phyloP scores from a whole-genome alignment of 2,888 invertebrate genomes.

The Cancer borealis region DNA sequence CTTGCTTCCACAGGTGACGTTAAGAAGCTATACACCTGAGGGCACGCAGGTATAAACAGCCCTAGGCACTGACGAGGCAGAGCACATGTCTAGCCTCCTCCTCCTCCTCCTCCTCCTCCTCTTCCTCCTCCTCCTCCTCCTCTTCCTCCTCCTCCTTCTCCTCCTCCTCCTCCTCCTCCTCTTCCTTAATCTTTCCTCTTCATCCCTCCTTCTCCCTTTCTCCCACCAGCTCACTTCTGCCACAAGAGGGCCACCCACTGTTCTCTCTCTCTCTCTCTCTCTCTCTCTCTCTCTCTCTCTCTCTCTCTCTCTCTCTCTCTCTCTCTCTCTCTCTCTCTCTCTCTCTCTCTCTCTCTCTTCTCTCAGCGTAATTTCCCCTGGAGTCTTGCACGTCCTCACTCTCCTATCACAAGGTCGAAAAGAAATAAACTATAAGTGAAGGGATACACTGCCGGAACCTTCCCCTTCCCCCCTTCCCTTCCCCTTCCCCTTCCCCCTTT shows the following conservation, averaged over 20 bases:
- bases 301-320: constrained; percentile 37
- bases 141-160: neutral
- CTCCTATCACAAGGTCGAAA: neutral
- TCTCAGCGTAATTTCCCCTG: neutral
- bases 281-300: neutral
- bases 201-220: neutral
- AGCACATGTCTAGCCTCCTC: neutral
- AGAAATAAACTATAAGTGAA: neutral
- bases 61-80: neutral
- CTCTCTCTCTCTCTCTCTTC: constrained; percentile 53
- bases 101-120: constrained; percentile 28
- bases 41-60: neutral
- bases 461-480: neutral
- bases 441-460: too few species aligned
- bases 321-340: constrained; percentile 51
- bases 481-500: neutral
- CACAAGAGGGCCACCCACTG: neutral
- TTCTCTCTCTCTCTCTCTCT: constrained; percentile 56
- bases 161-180: neutral
- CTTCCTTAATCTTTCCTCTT: neutral
- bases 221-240: neutral
- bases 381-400: neutral
- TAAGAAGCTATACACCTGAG: neutral
- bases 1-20: neutral
- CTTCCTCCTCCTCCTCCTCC: neutral